These are phyloP conservation scores for Cosmia trapezina DNA, from an alignment of 2,888 invertebrate species.

Conservation along the genomic window DNA sequence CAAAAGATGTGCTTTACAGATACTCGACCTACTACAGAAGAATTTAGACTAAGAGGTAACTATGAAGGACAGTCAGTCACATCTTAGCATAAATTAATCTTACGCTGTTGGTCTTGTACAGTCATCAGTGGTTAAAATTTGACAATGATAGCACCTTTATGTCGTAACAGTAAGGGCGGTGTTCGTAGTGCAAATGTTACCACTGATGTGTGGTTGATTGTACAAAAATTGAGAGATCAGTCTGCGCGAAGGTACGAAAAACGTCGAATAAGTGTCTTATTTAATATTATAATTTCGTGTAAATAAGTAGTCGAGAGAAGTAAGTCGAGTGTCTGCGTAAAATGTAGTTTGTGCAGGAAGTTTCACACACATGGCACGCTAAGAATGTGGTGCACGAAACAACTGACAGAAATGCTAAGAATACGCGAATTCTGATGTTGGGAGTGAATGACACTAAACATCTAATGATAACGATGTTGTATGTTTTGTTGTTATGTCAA, in stretches of 20 bases:
- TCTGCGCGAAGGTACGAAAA: background rate
- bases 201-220: background rate
- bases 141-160: background rate
- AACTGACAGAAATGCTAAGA: conserved; percentile 28
- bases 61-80: too few relatives aligned
- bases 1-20: conserved; percentile 25
- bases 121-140: background rate
- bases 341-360: conserved; percentile 17
- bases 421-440: conserved; percentile 63
- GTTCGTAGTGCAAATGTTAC: background rate
- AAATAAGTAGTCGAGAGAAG: too few relatives aligned
- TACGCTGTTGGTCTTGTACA: background rate
- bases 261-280: too few relatives aligned
- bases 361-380: conserved; percentile 44
- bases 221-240: background rate
- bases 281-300: background rate
- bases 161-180: background rate
- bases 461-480: background rate
- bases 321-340: conserved; percentile 42
- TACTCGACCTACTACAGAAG: conserved; percentile 14
- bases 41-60: background rate
- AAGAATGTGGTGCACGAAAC: conserved; percentile 32
- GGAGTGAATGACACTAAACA: conserved; percentile 44
- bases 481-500: background rate
- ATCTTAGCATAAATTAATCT: background rate